Percentiles rank a stretch among this genome's conserved stretches.
Evolutionary conservation across 1,140 invertebrate genomes (phyloP).

Genomic region (Hetaerina americana): DNA sequence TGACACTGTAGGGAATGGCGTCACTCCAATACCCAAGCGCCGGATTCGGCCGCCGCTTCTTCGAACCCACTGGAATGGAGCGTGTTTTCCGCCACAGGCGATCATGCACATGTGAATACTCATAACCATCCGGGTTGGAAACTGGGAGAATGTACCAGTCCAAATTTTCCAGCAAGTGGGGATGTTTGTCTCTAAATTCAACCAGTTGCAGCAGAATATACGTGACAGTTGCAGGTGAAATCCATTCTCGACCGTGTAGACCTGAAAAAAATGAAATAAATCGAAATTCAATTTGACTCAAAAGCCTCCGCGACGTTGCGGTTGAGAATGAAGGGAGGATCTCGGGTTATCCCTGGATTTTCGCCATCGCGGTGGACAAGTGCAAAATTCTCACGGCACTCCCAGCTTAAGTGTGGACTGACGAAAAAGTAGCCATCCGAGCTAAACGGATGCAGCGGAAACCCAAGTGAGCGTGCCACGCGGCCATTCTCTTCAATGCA

Average conservation of each 20-base stretch:
- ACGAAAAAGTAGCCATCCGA: too few relatives aligned
- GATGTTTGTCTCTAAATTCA: conserved; percentile 51
- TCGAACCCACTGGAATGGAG: conserved; percentile 9
- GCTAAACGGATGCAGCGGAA: too few relatives aligned
- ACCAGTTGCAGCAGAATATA: conserved; percentile 70
- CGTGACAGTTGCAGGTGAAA: conserved; percentile 70
- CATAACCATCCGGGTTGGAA: conserved; percentile 79
- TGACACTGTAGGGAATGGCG: conserved; percentile 19
- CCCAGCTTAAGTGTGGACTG: too few relatives aligned
- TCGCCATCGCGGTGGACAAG: too few relatives aligned
- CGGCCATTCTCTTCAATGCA: too few relatives aligned
- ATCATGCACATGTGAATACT: conserved; percentile 35
- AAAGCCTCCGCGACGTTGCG: too few relatives aligned
- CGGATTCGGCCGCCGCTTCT: neutral
- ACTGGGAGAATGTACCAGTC: conserved; percentile 77
- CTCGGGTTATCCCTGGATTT: too few relatives aligned
- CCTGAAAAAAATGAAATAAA: too few relatives aligned
- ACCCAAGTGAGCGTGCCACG: too few relatives aligned
- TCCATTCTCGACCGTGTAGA: conserved; percentile 88
- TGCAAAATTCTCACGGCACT: too few relatives aligned
- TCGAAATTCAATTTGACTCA: too few relatives aligned
- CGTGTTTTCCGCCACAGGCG: conserved; percentile 27
- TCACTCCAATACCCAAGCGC: conserved; percentile 13
- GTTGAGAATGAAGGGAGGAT: too few relatives aligned
- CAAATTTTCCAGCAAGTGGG: conserved; percentile 52